Evolutionary conservation across 53 echinoderm and acorn worm species (phyloP).

Genomic region (Henricia sp.): DNA sequence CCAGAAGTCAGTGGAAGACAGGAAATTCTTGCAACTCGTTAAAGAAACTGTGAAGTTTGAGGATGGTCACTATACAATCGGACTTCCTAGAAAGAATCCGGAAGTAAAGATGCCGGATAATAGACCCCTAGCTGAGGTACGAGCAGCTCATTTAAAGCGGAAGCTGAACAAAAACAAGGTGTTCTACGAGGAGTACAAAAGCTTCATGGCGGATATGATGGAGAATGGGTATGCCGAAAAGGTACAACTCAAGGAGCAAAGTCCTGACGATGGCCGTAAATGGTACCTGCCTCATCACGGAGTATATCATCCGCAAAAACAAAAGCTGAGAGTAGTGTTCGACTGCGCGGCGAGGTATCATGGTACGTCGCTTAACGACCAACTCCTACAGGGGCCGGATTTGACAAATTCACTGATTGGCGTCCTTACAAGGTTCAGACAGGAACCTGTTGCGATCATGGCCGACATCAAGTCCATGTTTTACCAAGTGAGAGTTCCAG

Average conservation of each 20-base stretch:
- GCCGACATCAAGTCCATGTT: constrained; percentile 68
- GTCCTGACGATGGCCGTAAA: constrained; percentile 28
- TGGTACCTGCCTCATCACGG: constrained; percentile 71
- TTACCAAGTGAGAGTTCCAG: constrained; percentile 62
- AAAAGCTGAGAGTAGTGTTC: constrained; percentile 71
- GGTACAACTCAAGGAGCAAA: constrained; percentile 23
- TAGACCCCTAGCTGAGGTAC: constrained; percentile 24
- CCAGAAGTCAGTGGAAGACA: constrained; percentile 22
- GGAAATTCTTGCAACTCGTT: constrained; percentile 14
- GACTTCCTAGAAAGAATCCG: constrained; percentile 46
- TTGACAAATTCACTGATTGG: constrained; percentile 39
- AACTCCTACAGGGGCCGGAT: constrained; percentile 75
- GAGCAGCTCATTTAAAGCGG: constrained; percentile 43
- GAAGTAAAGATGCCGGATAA: constrained; percentile 58
- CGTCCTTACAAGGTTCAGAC: constrained; percentile 28
- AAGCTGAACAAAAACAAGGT: constrained; percentile 20
- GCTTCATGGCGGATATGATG: constrained; percentile 42
- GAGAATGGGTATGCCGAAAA: constrained; percentile 55
- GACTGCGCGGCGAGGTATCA: constrained; percentile 75
- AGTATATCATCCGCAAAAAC: constrained; percentile 50
- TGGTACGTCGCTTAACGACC: constrained; percentile 72
- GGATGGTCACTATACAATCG: constrained; percentile 71
- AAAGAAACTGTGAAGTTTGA: constrained; percentile 18
- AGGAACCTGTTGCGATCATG: background rate
- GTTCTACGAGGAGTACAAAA: constrained; percentile 62